phyloP scores from a whole-genome alignment of 2,113 vertebrate species.

The Indicator indicator region DNA sequence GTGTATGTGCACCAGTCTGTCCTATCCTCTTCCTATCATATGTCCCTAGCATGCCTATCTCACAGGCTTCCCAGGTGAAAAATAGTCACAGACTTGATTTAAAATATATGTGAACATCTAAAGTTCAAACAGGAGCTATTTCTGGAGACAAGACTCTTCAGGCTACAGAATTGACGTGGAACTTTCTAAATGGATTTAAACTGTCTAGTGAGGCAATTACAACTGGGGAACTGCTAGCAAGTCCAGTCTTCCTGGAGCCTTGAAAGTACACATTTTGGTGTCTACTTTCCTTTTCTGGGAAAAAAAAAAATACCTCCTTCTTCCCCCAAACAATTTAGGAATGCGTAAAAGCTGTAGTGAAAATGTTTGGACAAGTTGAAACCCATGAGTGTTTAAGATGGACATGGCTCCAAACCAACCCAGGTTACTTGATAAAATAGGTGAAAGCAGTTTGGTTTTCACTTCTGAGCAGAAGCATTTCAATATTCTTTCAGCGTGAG shows the following conservation, averaged over 20 bases:
- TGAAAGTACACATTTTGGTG: neutral
- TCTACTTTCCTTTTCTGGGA: neutral
- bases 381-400: neutral
- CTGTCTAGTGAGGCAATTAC: constrained; percentile 1
- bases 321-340: neutral
- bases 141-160: constrained; percentile 3
- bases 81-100: neutral
- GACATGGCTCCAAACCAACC: neutral
- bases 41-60: neutral
- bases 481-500: neutral
- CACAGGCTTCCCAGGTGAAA: neutral
- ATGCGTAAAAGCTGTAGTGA: neutral
- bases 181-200: constrained; percentile 37
- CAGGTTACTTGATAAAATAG: neutral
- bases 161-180: neutral
- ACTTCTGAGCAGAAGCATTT: neutral
- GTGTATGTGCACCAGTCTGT: neutral
- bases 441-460: neutral
- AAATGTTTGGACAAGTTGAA: neutral
- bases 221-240: neutral
- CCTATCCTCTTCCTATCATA: neutral
- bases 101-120: neutral
- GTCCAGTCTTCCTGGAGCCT: neutral
- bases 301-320: too few species aligned
- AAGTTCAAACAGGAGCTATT: neutral